phyloP scores from a whole-genome alignment of 2,113 vertebrate species.

The Chroicocephalus ridibundus region DNA sequence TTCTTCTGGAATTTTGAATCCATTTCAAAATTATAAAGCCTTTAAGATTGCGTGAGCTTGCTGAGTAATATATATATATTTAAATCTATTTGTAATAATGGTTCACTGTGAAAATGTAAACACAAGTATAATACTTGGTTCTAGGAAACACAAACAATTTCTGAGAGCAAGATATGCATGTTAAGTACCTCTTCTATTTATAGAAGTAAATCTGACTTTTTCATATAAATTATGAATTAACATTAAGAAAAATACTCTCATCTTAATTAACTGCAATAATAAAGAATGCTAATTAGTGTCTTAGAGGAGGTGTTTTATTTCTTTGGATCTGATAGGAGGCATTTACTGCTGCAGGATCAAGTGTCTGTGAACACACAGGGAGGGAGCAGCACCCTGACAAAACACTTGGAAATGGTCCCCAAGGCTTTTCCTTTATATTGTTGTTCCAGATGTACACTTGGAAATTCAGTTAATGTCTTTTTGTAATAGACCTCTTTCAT shows the following conservation, averaged over 20 bases:
- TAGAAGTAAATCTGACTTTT: not conserved
- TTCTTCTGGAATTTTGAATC: not conserved
- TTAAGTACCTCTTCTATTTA: not conserved
- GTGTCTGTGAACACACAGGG: conserved; percentile 29
- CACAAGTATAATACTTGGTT: not conserved
- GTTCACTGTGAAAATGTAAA: not conserved
- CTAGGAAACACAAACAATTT: not conserved
- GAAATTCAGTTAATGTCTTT: not conserved
- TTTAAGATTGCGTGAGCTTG: not conserved
- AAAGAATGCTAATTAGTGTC: conserved; percentile 69
- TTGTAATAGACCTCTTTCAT: not conserved
- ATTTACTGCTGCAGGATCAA: conserved; percentile 57
- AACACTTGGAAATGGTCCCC: conserved; percentile 56
- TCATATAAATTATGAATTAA: conserved; percentile 35
- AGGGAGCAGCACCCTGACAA: conserved; percentile 42
- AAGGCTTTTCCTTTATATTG: not conserved
- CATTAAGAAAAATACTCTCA: conserved; percentile 11
- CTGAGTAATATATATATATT: not conserved
- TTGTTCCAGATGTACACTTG: not conserved
- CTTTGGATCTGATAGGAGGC: conserved; percentile 54
- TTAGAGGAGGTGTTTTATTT: conserved; percentile 60
- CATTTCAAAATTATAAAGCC: not conserved
- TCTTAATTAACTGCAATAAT: conserved; percentile 56
- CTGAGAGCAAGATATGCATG: not conserved
- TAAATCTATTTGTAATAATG: not conserved